These are phyloP conservation scores for Laterallus jamaicensis DNA, from an alignment of 2,113 vertebrate species.

Conservation along the genomic window DNA sequence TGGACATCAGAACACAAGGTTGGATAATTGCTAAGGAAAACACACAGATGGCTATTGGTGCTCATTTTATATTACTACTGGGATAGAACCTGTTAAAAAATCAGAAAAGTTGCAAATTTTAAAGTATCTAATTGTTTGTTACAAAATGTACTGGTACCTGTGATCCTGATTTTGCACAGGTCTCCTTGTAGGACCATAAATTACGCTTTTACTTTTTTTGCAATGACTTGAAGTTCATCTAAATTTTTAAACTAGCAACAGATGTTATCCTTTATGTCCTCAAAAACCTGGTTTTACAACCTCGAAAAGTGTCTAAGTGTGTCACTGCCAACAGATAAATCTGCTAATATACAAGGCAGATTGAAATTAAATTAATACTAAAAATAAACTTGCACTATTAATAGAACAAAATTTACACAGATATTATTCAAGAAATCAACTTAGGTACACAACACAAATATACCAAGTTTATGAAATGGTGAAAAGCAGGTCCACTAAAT, in stretches of 20 bases:
- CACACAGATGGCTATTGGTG: not conserved
- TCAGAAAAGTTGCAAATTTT: not conserved
- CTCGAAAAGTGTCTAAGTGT: not conserved
- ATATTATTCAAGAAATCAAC: not conserved
- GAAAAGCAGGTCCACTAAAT: not conserved
- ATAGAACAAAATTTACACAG: not conserved
- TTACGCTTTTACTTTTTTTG: not conserved
- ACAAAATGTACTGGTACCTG: not conserved
- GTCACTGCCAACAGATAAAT: not conserved
- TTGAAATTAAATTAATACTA: not conserved
- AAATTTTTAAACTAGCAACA: not conserved
- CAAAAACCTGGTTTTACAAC: not conserved
- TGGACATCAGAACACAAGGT: not conserved
- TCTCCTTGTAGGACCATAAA: not conserved
- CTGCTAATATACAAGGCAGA: not conserved
- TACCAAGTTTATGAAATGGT: not conserved
- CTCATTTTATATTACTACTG: not conserved
- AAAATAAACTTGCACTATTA: not conserved
- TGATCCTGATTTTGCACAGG: not conserved
- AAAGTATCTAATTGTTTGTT: not conserved
- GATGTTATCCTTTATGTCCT: not conserved
- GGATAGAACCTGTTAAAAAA: not conserved
- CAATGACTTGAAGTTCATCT: not conserved
- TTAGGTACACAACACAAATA: not conserved
- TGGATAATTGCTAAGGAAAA: slow-evolving; percentile 19